Percentiles rank a stretch among this genome's conserved stretches.
These are phyloP conservation scores for Macrobrachium nipponense DNA, from an alignment of 1,140 invertebrate genomes.

Conservation along the genomic window DNA sequence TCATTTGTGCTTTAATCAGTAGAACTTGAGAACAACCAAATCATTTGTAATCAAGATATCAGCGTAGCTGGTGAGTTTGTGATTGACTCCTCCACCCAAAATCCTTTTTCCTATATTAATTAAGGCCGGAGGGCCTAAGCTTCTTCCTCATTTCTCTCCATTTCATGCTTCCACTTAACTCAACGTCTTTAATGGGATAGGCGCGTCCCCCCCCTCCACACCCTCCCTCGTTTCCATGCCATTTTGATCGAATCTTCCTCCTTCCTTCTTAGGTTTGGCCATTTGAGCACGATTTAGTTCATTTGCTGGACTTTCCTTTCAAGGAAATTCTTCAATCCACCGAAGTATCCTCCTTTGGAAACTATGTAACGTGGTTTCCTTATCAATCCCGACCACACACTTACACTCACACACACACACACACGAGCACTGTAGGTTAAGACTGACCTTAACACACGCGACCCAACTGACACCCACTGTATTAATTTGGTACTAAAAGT, in stretches of 20 bases:
- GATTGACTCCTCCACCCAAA: background rate
- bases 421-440: background rate
- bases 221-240: background rate
- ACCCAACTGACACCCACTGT: background rate
- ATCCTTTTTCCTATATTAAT: background rate
- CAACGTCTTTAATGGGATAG: background rate
- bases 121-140: too few species aligned
- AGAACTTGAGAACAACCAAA: too few species aligned
- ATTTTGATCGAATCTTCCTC: background rate
- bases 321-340: background rate
- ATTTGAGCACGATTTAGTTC: background rate
- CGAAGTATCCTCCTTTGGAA: background rate
- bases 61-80: background rate
- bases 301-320: background rate
- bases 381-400: background rate
- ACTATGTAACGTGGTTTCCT: background rate
- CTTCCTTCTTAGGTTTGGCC: background rate
- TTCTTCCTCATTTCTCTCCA: background rate
- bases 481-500: background rate
- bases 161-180: background rate
- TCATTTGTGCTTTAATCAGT: too few species aligned
- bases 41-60: too few species aligned
- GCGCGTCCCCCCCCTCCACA: too few species aligned
- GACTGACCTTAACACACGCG: background rate
- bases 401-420: slow-evolving; percentile 23